These are phyloP conservation scores for Microchirus variegatus DNA, from an alignment of 2,797 vertebrate genomes.

Conservation along the genomic window DNA sequence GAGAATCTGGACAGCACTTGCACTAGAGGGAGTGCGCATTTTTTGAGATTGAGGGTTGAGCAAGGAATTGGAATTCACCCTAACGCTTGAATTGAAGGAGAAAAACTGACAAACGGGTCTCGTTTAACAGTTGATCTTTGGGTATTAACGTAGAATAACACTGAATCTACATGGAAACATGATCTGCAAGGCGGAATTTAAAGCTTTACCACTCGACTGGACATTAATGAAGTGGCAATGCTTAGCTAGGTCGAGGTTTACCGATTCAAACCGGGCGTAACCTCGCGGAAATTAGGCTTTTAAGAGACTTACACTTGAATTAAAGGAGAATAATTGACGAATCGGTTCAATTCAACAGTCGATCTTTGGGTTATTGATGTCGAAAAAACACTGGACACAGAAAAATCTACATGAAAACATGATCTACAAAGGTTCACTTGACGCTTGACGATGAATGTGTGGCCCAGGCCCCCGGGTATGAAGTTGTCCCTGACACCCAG, in stretches of 20 bases:
- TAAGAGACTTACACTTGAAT: neutral
- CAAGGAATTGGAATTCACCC: too few relatives aligned
- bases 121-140: too few relatives aligned
- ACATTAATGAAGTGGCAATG: too few relatives aligned
- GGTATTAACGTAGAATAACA: too few relatives aligned
- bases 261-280: too few relatives aligned
- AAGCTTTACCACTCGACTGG: too few relatives aligned
- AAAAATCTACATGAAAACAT: neutral
- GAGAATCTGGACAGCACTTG: too few relatives aligned
- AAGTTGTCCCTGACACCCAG: constrained; percentile 91
- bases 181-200: neutral
- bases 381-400: neutral
- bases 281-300: neutral
- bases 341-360: neutral
- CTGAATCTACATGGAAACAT: neutral
- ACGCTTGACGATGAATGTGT: constrained; percentile 29
- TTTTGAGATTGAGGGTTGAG: too few relatives aligned
- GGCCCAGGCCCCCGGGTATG: constrained; percentile 86
- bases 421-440: neutral
- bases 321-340: neutral
- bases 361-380: neutral
- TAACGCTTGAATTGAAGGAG: too few relatives aligned
- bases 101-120: too few relatives aligned
- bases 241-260: too few relatives aligned
- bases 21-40: too few relatives aligned